Conservation (phyloP, 2,797 vertebrate species). For the Champsocephalus esox region DNA sequence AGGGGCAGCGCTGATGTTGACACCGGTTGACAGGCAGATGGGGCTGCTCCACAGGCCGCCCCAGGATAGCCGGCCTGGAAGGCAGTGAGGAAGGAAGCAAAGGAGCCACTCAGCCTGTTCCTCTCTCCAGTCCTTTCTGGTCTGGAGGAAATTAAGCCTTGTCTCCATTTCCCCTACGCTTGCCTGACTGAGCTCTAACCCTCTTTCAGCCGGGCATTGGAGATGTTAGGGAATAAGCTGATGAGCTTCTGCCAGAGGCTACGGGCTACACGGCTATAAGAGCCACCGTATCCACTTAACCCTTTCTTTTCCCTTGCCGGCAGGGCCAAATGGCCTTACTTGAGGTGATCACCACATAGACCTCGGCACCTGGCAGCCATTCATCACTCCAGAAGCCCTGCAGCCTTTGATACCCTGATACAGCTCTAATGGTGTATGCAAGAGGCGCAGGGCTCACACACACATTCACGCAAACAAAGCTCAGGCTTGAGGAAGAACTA, state of each 20-base stretch:
- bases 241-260: constrained; percentile 66
- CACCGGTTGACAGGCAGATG: constrained; percentile 66
- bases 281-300: constrained; percentile 66
- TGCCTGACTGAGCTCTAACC: constrained; percentile 53
- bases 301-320: constrained; percentile 52
- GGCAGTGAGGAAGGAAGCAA: constrained; percentile 34
- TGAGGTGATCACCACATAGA: constrained; percentile 60
- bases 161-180: constrained; percentile 70
- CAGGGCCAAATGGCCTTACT: constrained; percentile 47
- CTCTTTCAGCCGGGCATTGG: constrained; percentile 50
- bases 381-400: constrained; percentile 68
- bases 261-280: constrained; percentile 32
- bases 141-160: constrained; percentile 80
- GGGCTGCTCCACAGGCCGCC: constrained; percentile 47
- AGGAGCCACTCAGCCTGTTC: constrained; percentile 20
- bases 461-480: constrained; percentile 54
- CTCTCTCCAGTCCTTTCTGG: constrained; percentile 45
- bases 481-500: constrained; percentile 35
- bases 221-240: constrained; percentile 62
- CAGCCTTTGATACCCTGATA: constrained; percentile 64
- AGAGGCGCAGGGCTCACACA: constrained; percentile 35
- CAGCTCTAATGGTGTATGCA: constrained; percentile 37
- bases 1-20: constrained; percentile 62
- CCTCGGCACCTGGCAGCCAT: constrained; percentile 75
- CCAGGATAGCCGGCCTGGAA: constrained; percentile 47